Percentiles rank a stretch among this genome's conserved stretches.
Evolutionary conservation across 2,888 invertebrate genomes (phyloP).

Genomic region (Tetranychus truncatus): DNA sequence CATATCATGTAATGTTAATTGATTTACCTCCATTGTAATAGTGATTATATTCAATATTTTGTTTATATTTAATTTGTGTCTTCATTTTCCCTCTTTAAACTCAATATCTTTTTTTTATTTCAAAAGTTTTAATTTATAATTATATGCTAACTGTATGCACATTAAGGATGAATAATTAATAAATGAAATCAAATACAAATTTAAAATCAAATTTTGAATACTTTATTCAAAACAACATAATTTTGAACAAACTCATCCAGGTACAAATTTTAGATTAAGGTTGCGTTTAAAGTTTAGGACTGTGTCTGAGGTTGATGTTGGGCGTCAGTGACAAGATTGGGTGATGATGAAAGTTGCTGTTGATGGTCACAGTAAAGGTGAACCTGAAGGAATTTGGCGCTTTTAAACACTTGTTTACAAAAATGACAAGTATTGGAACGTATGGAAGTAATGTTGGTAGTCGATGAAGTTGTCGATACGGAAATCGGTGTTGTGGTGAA

Average conservation of each 20-base stretch:
- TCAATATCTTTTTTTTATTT: no score
- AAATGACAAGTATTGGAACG: conserved; percentile 28
- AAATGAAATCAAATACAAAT: no score
- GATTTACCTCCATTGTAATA: no score
- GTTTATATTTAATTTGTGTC: no score
- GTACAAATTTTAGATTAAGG: neutral
- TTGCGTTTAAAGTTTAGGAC: neutral
- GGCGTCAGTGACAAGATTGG: neutral
- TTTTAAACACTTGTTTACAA: conserved; percentile 29
- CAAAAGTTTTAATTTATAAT: no score
- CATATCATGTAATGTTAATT: no score
- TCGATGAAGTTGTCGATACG: neutral
- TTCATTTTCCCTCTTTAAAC: no score
- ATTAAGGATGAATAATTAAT: no score
- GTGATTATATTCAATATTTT: no score
- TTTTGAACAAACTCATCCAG: neutral
- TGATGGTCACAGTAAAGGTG: conserved; percentile 30
- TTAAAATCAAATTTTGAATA: no score
- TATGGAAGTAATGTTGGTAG: conserved; percentile 16
- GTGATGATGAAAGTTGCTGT: conserved; percentile 21
- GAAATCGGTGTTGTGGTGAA: conserved; percentile 2
- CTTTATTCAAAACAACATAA: no score
- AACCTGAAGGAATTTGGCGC: conserved; percentile 29
- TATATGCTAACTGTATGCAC: no score
- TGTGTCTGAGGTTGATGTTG: neutral